Evolutionary conservation across 2,797 vertebrate genomes (phyloP).

Genomic region (Muscicapa comitata): DNA sequence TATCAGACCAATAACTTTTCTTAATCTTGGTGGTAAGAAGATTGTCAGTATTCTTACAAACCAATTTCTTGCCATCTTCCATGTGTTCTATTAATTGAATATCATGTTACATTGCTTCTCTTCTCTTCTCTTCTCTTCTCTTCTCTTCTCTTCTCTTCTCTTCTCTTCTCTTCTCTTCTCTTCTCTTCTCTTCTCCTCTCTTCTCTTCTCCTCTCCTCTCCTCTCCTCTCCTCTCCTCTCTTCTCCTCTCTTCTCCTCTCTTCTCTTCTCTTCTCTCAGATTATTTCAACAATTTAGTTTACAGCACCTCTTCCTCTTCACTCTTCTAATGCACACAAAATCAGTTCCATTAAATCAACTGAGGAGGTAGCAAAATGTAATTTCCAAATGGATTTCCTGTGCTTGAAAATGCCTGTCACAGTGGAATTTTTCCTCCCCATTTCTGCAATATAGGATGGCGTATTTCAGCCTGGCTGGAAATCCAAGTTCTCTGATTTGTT

Average conservation of each 20-base stretch:
- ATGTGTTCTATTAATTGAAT: background rate
- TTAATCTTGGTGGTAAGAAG: background rate
- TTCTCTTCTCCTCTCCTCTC: background rate
- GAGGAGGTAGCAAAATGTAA: background rate
- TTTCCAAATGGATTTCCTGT: background rate
- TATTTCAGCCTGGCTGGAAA: background rate
- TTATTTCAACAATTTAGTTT: background rate
- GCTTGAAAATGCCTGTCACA: background rate
- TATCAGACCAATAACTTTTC: background rate
- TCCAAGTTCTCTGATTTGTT: background rate
- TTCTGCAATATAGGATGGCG: accelerated
- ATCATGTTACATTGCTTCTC: background rate
- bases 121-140: background rate
- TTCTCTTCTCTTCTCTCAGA: no score
- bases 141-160: background rate
- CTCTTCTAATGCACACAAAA: background rate
- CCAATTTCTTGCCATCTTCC: background rate
- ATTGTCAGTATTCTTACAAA: background rate
- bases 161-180: background rate
- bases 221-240: background rate
- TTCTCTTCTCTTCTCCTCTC: no score
- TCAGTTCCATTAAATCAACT: background rate
- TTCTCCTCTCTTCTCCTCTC: no score
- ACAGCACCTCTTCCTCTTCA: background rate
- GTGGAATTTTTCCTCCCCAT: background rate